A percentile compares a stretch with the other conserved stretches of the same genome.
Conservation (phyloP, 2,797 vertebrate genomes). For the Knipowitschia caucasica region DNA sequence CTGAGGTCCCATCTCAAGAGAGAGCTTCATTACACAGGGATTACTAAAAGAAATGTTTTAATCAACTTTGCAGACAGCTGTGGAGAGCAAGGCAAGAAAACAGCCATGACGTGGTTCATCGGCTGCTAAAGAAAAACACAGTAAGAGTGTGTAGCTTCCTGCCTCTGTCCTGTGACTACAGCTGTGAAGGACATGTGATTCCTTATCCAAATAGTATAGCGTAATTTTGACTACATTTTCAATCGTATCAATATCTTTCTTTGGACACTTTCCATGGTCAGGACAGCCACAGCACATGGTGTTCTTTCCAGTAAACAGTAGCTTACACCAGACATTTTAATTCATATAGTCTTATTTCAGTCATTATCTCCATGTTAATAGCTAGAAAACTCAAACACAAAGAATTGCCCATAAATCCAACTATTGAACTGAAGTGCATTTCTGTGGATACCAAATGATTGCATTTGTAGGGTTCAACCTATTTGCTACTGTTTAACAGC, state of each 20-base stretch:
- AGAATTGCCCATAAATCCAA: not conserved
- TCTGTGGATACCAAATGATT: not conserved
- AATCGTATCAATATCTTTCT: not conserved
- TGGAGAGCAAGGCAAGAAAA: constrained; percentile 71
- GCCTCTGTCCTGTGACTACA: constrained; percentile 57
- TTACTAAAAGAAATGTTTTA: constrained; percentile 76
- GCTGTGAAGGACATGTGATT: constrained; percentile 55
- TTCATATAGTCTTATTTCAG: too few relatives aligned
- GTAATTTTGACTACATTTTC: constrained; percentile 21
- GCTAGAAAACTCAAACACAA: too few relatives aligned
- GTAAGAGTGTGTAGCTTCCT: constrained; percentile 45
- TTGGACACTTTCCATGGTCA: not conserved
- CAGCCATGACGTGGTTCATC: constrained; percentile 74
- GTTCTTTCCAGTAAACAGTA: not conserved
- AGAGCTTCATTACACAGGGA: constrained; percentile 76
- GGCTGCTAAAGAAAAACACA: constrained; percentile 68
- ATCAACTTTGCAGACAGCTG: constrained; percentile 77
- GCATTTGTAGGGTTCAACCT: not conserved
- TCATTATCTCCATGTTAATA: too few relatives aligned
- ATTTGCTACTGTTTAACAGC: not conserved
- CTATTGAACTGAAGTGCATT: not conserved
- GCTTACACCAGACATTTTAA: too few relatives aligned
- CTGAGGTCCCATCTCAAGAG: constrained; percentile 57
- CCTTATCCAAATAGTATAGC: constrained; percentile 18
- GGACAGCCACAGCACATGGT: not conserved